Percentiles rank a stretch among this genome's conserved stretches.
phyloP scores from a whole-genome alignment of 2,113 vertebrate species.

The Equus quagga region DNA sequence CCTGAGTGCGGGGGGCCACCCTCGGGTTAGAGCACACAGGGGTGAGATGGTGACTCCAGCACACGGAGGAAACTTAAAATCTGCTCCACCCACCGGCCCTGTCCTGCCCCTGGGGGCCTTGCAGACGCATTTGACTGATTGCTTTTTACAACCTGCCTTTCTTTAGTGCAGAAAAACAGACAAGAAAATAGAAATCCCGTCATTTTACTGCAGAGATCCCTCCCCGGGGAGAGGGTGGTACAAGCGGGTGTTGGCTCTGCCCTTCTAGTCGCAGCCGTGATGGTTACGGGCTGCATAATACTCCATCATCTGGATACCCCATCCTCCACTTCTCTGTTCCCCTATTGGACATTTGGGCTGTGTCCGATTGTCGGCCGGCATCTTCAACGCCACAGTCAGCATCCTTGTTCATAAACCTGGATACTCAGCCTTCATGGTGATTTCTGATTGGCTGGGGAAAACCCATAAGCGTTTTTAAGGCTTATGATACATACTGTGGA shows the following conservation, averaged over 20 bases:
- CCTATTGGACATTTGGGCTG: background rate
- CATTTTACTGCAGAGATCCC: background rate
- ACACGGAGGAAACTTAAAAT: background rate
- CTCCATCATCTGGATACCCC: background rate
- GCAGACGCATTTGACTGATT: background rate
- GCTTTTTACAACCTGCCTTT: background rate
- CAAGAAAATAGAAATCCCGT: background rate
- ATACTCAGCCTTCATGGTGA: background rate
- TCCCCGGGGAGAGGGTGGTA: background rate
- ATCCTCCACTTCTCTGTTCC: background rate
- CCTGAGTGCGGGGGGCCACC: fast-evolving
- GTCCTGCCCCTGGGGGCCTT: no score
- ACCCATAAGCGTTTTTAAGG: background rate
- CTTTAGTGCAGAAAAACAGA: background rate
- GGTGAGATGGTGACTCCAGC: background rate
- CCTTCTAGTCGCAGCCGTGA: background rate
- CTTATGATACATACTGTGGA: no score
- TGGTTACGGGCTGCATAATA: background rate
- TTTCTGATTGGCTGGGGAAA: background rate
- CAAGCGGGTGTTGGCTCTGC: background rate
- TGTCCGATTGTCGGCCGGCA: background rate
- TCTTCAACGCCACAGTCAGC: background rate
- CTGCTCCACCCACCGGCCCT: background rate
- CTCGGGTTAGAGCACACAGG: no score
- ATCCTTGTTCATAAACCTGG: background rate